phyloP scores from a whole-genome alignment of 2,113 vertebrate genomes.

The Taxidea taxus region DNA sequence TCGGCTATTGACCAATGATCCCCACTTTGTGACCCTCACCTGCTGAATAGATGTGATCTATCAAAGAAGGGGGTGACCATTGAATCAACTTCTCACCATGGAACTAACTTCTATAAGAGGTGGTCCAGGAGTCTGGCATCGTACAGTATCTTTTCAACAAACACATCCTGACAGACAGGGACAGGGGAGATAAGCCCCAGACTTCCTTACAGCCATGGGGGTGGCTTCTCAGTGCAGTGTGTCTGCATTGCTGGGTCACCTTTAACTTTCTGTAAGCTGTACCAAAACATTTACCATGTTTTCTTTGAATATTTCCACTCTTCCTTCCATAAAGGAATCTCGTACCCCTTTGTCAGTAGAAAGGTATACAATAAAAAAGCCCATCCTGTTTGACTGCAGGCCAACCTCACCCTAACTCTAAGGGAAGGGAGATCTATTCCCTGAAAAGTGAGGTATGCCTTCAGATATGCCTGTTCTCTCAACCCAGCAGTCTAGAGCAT shows the following conservation, averaged over 20 bases:
- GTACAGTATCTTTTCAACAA: not conserved
- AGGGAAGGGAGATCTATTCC: not conserved
- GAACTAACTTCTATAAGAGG: not conserved
- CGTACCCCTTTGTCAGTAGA: not conserved
- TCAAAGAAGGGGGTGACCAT: not conserved
- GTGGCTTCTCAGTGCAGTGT: accelerated
- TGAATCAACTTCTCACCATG: not conserved
- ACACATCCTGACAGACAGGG: not conserved
- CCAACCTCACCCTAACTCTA: not conserved
- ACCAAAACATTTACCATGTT: not conserved
- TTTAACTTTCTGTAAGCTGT: not conserved
- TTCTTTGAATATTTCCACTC: not conserved
- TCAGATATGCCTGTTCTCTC: not conserved
- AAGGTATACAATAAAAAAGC: not conserved
- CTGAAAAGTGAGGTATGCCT: not conserved
- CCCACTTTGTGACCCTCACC: not conserved
- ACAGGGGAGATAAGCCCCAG: not conserved
- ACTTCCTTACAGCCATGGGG: not conserved
- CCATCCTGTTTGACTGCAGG: not conserved
- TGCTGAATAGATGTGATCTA: not conserved
- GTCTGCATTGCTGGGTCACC: not conserved
- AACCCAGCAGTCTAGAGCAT: not conserved
- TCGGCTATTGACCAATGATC: not conserved
- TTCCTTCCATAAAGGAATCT: not conserved
- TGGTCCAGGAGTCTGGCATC: not conserved